These are phyloP conservation scores for Odontothrips loti DNA, from an alignment of 2,888 invertebrate genomes.

Conservation along the genomic window DNA sequence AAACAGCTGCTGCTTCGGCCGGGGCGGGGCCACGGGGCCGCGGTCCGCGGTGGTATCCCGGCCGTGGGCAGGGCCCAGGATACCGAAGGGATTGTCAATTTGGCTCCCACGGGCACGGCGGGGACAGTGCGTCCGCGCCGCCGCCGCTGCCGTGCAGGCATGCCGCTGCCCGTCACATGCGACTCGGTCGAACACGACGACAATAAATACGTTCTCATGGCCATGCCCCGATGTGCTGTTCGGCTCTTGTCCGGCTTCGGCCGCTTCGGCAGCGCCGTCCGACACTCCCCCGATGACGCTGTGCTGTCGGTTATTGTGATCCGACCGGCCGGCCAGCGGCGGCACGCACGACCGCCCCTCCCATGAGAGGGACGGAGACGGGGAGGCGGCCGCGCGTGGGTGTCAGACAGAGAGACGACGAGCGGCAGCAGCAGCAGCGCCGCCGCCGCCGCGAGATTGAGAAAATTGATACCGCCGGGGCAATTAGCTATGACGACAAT, in stretches of 20 bases:
- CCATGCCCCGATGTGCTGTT: not conserved
- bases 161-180: too few species aligned
- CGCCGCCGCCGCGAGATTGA: not conserved
- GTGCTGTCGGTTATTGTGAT: not conserved
- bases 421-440: not conserved
- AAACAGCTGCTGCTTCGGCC: not conserved
- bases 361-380: too few species aligned
- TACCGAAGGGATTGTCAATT: too few species aligned
- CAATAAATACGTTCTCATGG: not conserved
- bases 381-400: not conserved
- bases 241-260: too few species aligned
- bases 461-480: slow-evolving; percentile 6
- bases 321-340: not conserved
- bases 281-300: not conserved
- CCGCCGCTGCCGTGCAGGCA: too few species aligned
- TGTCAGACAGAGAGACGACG: not conserved
- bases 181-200: too few species aligned
- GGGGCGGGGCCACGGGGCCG: not conserved
- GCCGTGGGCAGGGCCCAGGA: too few species aligned
- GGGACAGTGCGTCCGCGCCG: too few species aligned
- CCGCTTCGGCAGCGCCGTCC: not conserved
- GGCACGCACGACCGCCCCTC: not conserved
- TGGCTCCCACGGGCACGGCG: too few species aligned
- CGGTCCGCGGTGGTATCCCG: too few species aligned
- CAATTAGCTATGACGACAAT: slow-evolving; percentile 17